Conservation (phyloP, 2,888 invertebrate genomes). For the Apamea epomidion region DNA sequence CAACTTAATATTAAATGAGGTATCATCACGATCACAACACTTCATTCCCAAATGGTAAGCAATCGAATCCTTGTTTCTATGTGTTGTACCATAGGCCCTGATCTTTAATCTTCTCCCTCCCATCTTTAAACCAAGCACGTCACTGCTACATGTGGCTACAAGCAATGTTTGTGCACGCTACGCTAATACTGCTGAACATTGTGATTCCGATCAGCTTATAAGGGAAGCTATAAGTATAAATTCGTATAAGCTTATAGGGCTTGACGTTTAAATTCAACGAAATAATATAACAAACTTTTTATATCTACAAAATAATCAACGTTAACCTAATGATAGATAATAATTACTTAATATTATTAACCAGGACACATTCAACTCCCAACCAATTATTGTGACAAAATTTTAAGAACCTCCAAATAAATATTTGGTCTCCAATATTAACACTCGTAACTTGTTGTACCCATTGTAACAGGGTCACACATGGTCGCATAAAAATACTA, state of each 20-base stretch:
- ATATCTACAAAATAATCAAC: neutral
- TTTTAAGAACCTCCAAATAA: constrained; percentile 51
- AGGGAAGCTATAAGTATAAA: constrained; percentile 24
- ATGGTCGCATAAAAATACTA: constrained; percentile 62
- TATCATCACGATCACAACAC: neutral
- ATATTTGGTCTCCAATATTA: constrained; percentile 47
- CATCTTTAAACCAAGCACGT: constrained; percentile 42
- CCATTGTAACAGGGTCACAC: constrained; percentile 66
- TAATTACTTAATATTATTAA: constrained; percentile 28
- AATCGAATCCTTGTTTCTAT: neutral
- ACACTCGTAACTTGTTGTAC: constrained; percentile 41
- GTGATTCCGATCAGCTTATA: constrained; percentile 28
- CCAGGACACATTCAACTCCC: constrained; percentile 36
- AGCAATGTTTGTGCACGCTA: constrained; percentile 42
- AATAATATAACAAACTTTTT: constrained; percentile 7
- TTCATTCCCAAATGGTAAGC: neutral
- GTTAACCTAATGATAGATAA: constrained; percentile 1
- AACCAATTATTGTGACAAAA: constrained; percentile 45
- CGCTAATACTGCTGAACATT: constrained; percentile 39
- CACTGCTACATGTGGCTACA: constrained; percentile 26
- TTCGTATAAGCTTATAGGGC: neutral
- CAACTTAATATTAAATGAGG: neutral
- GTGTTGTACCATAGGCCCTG: neutral
- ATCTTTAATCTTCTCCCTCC: constrained; percentile 25
- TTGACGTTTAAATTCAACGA: neutral